Percentiles rank a stretch among this genome's conserved stretches.
Evolutionary conservation across 2,113 vertebrate genomes (phyloP).

Genomic region (Lucifuga dentata): DNA sequence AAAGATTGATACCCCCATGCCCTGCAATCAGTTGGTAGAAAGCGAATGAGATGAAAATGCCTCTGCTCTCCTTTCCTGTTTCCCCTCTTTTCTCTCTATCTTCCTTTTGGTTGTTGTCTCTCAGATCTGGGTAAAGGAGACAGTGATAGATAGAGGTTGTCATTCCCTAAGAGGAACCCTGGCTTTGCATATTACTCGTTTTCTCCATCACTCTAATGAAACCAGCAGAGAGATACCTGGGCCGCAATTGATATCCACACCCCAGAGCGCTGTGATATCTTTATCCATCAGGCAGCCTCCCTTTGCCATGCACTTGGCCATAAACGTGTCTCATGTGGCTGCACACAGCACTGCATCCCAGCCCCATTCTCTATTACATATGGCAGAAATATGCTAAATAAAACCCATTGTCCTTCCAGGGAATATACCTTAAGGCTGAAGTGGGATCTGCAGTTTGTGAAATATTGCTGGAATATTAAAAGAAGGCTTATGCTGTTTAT

Average conservation of each 20-base stretch:
- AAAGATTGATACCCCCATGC: constrained; percentile 45
- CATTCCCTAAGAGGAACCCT: constrained; percentile 46
- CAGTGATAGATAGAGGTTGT: constrained; percentile 56
- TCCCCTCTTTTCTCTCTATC: constrained; percentile 20
- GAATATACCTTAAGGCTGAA: constrained; percentile 16
- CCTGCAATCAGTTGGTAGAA: constrained; percentile 46
- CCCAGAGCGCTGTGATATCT: constrained; percentile 45
- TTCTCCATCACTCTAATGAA: constrained; percentile 63
- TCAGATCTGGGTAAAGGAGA: constrained; percentile 42
- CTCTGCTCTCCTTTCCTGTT: neutral
- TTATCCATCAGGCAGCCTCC: constrained; percentile 55
- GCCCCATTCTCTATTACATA: constrained; percentile 5
- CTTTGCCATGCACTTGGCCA: neutral
- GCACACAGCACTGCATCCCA: constrained; percentile 27
- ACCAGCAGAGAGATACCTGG: constrained; percentile 40
- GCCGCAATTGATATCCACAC: constrained; percentile 39
- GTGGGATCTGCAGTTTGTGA: constrained; percentile 25
- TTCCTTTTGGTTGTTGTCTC: constrained; percentile 36
- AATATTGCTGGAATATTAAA: constrained; percentile 14
- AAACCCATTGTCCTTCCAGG: constrained; percentile 55
- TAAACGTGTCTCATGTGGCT: constrained; percentile 60
- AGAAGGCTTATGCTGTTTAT: constrained; percentile 14
- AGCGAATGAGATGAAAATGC: constrained; percentile 48
- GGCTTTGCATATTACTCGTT: constrained; percentile 58
- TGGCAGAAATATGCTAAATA: constrained; percentile 61